Evolutionary conservation across 2,113 vertebrate genomes (phyloP), one percentile per base, ranked within the genome.

Genomic region (Leptosomus discolor): DNA sequence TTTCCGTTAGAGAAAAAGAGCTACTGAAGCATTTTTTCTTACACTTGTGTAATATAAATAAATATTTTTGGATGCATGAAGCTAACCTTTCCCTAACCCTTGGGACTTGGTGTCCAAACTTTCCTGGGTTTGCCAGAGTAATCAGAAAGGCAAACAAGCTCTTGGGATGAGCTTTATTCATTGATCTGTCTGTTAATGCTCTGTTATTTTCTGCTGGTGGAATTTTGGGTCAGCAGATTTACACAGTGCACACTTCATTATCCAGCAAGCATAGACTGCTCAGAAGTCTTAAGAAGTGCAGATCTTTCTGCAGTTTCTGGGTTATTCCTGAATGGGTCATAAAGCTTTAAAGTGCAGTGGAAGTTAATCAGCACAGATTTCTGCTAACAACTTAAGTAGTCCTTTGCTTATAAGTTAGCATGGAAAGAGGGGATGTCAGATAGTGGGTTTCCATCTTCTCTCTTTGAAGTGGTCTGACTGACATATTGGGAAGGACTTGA

Each of bases 171-270:
- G 24, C 68, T 86, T 80, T 91, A 77, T 80, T 93, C 91, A 73
- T 94, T 93, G 95, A 90, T 65, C 61, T 85, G 29, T 89, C 87
- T 79, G 20, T 39, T 86, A 77, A 65, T 37, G 68, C 65, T 87
- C n/a, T n/a, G n/a, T n/a, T n/a, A n/a, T n/a, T n/a, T n/a, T n/a
- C n/a, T n/a, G n/a, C n/a, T n/a, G n/a, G n/a, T n/a, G n/a, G n/a
- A n/a, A 29, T 94, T 92, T 95, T 85, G 74, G 63, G 73, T 93
- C 92, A 82, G 63, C 87, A 91, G 69, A 92, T 94, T 92, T 93
- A 56, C 79, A 61, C 39, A 64, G 78, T 81, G 92, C 88, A 80
- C 90, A 87, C 89, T 87, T 96, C 94, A 94, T 97, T 95, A 85
- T 53, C 58, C 60, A 92, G 56, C 77, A 87, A 90, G 37, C 27